Evolutionary conservation across 2,797 vertebrate species (phyloP), one percentile per base, ranked within the genome.

Genomic region (Hephaestus fuliginosus): DNA sequence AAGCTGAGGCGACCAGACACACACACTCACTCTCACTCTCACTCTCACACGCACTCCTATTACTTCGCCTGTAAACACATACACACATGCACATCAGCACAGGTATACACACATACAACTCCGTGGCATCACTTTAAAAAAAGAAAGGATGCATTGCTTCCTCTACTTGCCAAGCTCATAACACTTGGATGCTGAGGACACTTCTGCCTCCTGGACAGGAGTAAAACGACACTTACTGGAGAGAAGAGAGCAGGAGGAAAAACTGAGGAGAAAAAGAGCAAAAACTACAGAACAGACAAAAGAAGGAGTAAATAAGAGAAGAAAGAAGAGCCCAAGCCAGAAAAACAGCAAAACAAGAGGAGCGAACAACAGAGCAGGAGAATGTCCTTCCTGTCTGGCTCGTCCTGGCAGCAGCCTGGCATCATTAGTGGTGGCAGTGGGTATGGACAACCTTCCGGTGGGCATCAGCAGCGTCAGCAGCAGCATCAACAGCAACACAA

Each of bases 331-430:
- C 80, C 22, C 28, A 56, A 76, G 39, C 15, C 4, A 56, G 58
- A 69, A 76, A 76, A 81, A 76, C 51, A 66, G 28, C 44, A 75
- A 74, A 28, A 80, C 55, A 67, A 75, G 63, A 78, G 46, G 74
- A 86, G 52, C 67, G 81, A 63, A 79, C 52, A 84, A 74, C 77
- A 61, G 25, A 80, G 33, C 12, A 7, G 53, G 49, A 94, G 81
- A 78, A 97, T 97, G 97, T 97, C 95, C 82, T 95, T 96, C 91
- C 94, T 96, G 74, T 95, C 97, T 58, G 91, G 96, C 69, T 89
- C 92, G 0, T 61, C 91, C 71, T 91, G 91, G 91, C 89, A 90
- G 81, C 89, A 94, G 91, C 80, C 91, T 76, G 90, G 81, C 81
- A 86, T 90, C 48, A 87, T 93, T 39, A 86, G 62, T 74, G 87